These are phyloP conservation scores for Odocoileus virginianus DNA, from an alignment of 2,113 vertebrate species.

Conservation along the genomic window DNA sequence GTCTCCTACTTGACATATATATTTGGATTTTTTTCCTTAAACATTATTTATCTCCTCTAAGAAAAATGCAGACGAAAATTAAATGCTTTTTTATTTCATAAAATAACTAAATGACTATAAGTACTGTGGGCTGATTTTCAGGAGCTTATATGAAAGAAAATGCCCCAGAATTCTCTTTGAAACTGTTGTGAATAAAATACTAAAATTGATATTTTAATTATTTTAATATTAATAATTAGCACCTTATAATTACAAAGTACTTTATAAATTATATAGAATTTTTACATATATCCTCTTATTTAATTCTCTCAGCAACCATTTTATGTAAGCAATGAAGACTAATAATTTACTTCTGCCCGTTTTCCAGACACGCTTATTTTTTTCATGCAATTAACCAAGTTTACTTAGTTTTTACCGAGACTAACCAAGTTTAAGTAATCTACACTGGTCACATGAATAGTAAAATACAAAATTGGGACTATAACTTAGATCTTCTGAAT, in stretches of 20 bases:
- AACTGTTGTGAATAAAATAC: not conserved
- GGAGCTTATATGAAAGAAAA: not conserved
- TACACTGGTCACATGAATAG: not conserved
- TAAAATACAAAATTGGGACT: not conserved
- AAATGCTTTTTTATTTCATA: conserved; percentile 55
- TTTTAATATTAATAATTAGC: not conserved
- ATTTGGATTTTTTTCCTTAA: conserved; percentile 55
- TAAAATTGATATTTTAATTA: not conserved
- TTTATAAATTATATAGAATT: not conserved
- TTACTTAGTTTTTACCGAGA: not conserved
- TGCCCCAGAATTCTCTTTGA: not conserved
- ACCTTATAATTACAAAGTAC: not conserved
- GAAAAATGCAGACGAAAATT: conserved; percentile 5
- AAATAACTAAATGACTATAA: conserved; percentile 44
- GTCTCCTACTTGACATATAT: conserved; percentile 31
- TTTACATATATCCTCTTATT: not conserved
- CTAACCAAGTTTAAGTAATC: not conserved
- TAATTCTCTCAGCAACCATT: not conserved
- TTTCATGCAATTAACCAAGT: not conserved
- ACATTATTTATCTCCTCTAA: not conserved
- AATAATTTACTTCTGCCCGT: not conserved
- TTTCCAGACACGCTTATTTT: not conserved
- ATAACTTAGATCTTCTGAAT: not conserved
- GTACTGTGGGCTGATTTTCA: conserved; percentile 31
- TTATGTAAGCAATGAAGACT: not conserved